phyloP scores from a whole-genome alignment of 2,888 invertebrate genomes.

The Mesoligia furuncula region DNA sequence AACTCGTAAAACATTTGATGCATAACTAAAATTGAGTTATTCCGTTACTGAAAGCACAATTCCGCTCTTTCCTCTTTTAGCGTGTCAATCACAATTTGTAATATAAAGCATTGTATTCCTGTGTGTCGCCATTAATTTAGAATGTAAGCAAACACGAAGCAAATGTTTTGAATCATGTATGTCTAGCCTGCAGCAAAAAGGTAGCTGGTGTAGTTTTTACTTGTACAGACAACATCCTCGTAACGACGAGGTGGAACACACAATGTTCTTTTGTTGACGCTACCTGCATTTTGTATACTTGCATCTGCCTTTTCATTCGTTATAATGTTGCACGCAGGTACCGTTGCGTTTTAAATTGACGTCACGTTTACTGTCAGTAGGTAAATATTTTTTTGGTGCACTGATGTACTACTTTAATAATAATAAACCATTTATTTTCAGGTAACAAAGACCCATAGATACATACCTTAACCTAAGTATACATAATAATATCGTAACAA shows the following conservation, averaged over 20 bases:
- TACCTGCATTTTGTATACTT: slow-evolving; percentile 68
- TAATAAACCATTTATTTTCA: too few species aligned
- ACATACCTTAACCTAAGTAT: too few species aligned
- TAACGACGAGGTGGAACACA: slow-evolving; percentile 65
- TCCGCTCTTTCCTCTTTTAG: slow-evolving; percentile 15
- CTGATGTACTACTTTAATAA: too few species aligned
- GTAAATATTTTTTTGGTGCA: neutral
- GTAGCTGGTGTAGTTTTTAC: slow-evolving; percentile 44
- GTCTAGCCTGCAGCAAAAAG: slow-evolving; percentile 39
- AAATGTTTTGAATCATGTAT: slow-evolving; percentile 50
- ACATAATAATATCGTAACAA: too few species aligned
- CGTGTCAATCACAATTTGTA: slow-evolving; percentile 44
- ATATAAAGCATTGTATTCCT: slow-evolving; percentile 24
- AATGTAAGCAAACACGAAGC: slow-evolving; percentile 43
- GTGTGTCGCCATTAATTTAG: slow-evolving; percentile 31
- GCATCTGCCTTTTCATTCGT: slow-evolving; percentile 67
- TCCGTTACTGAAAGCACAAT: slow-evolving; percentile 1
- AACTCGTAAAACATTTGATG: neutral
- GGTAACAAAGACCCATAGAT: too few species aligned
- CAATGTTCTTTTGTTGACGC: slow-evolving; percentile 68
- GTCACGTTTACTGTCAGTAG: slow-evolving; percentile 1
- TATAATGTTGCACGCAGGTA: slow-evolving; percentile 38
- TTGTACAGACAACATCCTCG: slow-evolving; percentile 50
- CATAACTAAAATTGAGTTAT: neutral
- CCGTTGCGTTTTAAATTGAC: slow-evolving; percentile 46